Evolutionary conservation across 2,888 invertebrate genomes (phyloP).

Genomic region (Ecliptopera silaceata): DNA sequence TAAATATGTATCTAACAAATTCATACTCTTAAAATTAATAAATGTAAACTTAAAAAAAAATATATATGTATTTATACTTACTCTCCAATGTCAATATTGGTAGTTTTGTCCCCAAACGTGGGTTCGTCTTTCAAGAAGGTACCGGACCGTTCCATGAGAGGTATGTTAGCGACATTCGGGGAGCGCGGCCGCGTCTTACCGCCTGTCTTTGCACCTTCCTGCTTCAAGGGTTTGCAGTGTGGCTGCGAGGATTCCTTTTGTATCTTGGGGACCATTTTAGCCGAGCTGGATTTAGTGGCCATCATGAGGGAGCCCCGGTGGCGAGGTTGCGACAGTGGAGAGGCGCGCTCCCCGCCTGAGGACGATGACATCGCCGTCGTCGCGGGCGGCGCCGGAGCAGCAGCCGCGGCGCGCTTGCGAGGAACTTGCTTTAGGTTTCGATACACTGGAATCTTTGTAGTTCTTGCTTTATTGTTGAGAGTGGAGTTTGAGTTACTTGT

Average conservation of each 20-base stretch:
- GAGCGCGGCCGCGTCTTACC: constrained; percentile 20
- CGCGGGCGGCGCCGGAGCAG: not conserved
- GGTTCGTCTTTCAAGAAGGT: constrained; percentile 91
- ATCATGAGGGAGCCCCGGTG: constrained; percentile 69
- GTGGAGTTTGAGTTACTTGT: constrained; percentile 35
- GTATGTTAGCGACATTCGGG: constrained; percentile 43
- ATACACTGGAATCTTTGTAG: constrained; percentile 66
- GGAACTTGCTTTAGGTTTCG: constrained; percentile 47
- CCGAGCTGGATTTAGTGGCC: constrained; percentile 84
- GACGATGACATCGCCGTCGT: not conserved
- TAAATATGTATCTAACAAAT: not conserved
- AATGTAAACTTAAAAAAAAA: not conserved
- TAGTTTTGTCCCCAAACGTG: constrained; percentile 71
- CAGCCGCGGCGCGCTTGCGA: not conserved
- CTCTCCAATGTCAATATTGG: constrained; percentile 54
- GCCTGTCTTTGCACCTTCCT: constrained; percentile 16
- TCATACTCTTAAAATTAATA: not conserved
- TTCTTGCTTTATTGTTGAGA: constrained; percentile 38
- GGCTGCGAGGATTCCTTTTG: constrained; percentile 44
- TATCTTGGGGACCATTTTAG: constrained; percentile 75
- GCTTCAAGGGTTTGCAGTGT: constrained; percentile 21
- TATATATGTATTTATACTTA: constrained; percentile 26
- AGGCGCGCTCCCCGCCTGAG: constrained; percentile 4
- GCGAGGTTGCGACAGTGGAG: constrained; percentile 6
- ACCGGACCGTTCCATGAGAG: constrained; percentile 84